Base-by-base conservation (phyloP, 2,888 invertebrate species). In the Norana najaformis region DNA sequence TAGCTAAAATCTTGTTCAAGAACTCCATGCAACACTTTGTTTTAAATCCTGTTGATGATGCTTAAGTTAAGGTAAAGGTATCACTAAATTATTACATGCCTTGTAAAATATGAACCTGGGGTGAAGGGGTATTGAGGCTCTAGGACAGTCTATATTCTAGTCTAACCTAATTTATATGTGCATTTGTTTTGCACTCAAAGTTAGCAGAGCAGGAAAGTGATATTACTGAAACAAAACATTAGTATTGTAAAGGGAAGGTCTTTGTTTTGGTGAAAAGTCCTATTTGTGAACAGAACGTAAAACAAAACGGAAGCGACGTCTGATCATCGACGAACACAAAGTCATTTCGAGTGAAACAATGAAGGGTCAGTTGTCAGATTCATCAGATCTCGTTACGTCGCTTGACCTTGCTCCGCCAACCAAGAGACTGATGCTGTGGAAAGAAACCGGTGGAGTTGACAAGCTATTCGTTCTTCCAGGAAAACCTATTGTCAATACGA, bases 301-400 rank as follows among this genome's bases (percentile, higher is more conserved):
- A 92, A 96, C 97, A 14, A 98, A 98, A 95, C 96, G 98, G 93
- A 99, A 99, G 95, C 96, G 99, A 91, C 98, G 98, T 95, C 96
- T 99, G 85, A 98, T 99, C 93, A 98, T 99, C 23, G 99, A 99
- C 95, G 99, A 99, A 95, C 97, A 98, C 89, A 99, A 99, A 95
- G 99, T 98, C 95, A 99, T 99, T 94, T 98, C 98, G 8, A 99
- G 99, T 34, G 99, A 99, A 94, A 99, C 99, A 95, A 99, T 99
- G 99, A 99, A 99, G 95, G 97, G 98, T 90, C 99, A 99, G 94
- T 96, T 99, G 92, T 98, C 98, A 35, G 99, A 99, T 94, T 99
- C 98, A 0, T 97, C 97, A 39, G 99, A 99, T 94, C 99, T 99
- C 93, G 97, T 99, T 69, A 98, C 98, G 0, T 98, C 98, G 0